Evolutionary conservation across 2,797 vertebrate genomes (phyloP).

Genomic region (Sebastes jordani): DNA sequence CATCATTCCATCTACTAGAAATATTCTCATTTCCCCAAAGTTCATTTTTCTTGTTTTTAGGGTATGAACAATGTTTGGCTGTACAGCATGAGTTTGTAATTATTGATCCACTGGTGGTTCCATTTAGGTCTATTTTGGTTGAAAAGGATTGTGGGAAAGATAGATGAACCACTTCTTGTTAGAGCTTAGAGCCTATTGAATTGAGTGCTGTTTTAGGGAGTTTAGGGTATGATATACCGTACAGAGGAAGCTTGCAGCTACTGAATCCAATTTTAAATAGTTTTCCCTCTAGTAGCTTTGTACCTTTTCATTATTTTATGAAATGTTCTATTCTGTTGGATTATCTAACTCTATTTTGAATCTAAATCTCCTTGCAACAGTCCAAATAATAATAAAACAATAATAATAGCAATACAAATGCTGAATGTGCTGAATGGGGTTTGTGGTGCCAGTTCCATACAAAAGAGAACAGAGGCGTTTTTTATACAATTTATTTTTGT

Average conservation of each 20-base stretch:
- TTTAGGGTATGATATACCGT: neutral
- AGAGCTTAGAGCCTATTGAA: conserved; percentile 8
- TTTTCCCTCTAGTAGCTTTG: conserved; percentile 8
- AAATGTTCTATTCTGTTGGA: conserved; percentile 7
- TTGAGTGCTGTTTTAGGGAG: conserved; percentile 1
- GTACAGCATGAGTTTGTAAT: neutral
- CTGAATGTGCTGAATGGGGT: neutral
- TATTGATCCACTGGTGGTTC: neutral
- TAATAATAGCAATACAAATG: conserved; percentile 1
- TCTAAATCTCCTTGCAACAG: neutral
- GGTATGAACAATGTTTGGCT: neutral
- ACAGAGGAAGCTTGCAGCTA: conserved; percentile 11
- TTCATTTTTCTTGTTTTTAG: neutral
- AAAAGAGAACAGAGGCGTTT: neutral
- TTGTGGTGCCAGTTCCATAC: neutral
- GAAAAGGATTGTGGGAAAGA: conserved; percentile 4
- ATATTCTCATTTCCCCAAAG: neutral
- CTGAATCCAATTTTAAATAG: conserved; percentile 14
- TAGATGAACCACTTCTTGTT: neutral
- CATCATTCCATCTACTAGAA: neutral
- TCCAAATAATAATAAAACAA: neutral
- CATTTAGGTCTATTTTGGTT: conserved; percentile 9
- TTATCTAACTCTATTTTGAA: neutral
- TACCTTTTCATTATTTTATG: conserved; percentile 22
- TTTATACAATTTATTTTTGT: neutral